Percentiles rank a stretch among this genome's conserved stretches.
These are phyloP conservation scores for Crocallis elinguaria DNA, from an alignment of 2,888 invertebrate genomes.

Conservation along the genomic window DNA sequence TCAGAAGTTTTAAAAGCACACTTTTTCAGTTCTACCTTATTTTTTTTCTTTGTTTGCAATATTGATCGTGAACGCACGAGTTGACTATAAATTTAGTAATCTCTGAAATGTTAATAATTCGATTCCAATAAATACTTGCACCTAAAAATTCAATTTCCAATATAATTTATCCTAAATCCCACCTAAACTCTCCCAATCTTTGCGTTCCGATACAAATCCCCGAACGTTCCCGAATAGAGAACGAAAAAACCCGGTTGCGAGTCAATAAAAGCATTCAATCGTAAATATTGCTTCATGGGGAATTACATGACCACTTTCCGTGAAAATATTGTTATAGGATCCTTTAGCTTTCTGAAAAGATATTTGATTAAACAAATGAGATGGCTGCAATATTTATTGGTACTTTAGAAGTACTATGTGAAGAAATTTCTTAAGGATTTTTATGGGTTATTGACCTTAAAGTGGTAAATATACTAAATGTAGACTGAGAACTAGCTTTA, in stretches of 20 bases:
- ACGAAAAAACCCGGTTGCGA: slow-evolving; percentile 9
- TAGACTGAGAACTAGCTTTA: too few relatives aligned
- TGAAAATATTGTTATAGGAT: slow-evolving; percentile 28
- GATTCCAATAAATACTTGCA: slow-evolving; percentile 11
- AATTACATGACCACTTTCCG: slow-evolving; percentile 28
- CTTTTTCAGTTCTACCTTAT: too few relatives aligned
- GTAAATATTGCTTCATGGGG: slow-evolving; percentile 30
- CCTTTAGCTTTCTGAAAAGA: slow-evolving; percentile 1
- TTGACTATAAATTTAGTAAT: too few relatives aligned
- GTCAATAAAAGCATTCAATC: slow-evolving; percentile 29
- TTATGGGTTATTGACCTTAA: too few relatives aligned
- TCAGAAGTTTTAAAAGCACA: too few relatives aligned
- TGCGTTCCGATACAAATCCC: slow-evolving; percentile 17
- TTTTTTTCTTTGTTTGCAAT: too few relatives aligned
- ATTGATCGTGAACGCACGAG: too few relatives aligned
- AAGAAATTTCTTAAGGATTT: too few relatives aligned
- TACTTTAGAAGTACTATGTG: too few relatives aligned
- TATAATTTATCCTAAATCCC: slow-evolving; percentile 6
- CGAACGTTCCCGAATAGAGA: slow-evolving; percentile 3
- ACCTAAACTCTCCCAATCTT: slow-evolving; percentile 1
- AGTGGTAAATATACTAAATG: too few relatives aligned
- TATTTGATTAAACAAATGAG: slow-evolving; percentile 7
- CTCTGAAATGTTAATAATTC: not conserved
- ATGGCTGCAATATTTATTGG: not conserved
- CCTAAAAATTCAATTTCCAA: slow-evolving; percentile 5